phyloP scores from a whole-genome alignment of 2,113 vertebrate species.

The Telmatochromis sp. region DNA sequence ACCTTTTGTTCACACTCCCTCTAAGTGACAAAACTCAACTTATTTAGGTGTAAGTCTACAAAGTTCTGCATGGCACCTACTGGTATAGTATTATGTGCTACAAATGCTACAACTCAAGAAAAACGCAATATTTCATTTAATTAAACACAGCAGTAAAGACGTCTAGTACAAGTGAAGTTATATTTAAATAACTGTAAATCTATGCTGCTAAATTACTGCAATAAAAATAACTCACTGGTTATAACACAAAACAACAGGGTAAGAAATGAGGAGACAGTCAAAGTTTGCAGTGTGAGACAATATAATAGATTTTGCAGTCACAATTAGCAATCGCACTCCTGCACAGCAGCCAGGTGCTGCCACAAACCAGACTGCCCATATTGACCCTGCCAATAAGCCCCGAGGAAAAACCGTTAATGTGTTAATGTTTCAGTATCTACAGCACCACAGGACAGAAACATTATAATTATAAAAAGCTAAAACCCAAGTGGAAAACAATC shows the following conservation, averaged over 20 bases:
- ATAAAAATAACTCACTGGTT: neutral
- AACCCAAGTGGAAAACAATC: neutral
- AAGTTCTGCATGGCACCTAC: neutral
- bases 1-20: neutral
- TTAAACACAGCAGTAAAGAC: neutral
- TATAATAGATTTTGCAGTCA: neutral
- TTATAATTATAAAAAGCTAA: neutral
- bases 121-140: accelerated
- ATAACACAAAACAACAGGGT: neutral
- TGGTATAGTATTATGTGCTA: neutral
- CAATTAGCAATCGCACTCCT: neutral
- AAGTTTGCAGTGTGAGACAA: neutral
- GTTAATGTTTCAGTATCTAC: neutral
- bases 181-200: neutral
- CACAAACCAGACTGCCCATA: neutral
- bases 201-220: neutral
- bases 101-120: neutral
- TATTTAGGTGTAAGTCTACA: neutral
- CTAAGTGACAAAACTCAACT: neutral
- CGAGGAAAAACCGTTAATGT: accelerated
- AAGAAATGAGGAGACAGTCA: neutral
- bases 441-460: neutral
- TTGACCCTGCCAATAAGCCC: neutral
- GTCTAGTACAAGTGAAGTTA: neutral
- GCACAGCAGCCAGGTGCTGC: neutral